These are phyloP conservation scores for Nesoenas mayeri DNA, from an alignment of 2,113 vertebrate species.

Conservation along the genomic window DNA sequence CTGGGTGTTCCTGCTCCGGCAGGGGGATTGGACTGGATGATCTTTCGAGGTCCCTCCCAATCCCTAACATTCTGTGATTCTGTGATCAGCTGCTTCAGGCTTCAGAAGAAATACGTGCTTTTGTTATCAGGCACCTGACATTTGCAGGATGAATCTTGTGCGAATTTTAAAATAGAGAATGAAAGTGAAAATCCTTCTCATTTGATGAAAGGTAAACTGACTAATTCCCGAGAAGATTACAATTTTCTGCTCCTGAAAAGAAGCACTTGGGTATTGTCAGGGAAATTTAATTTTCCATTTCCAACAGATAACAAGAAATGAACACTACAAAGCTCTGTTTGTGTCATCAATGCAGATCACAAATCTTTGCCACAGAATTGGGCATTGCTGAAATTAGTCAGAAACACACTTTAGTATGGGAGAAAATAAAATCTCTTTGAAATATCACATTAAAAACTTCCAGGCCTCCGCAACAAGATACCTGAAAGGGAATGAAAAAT, in stretches of 20 bases:
- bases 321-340: not conserved
- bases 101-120: slow-evolving; percentile 25
- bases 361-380: not conserved
- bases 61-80: no score
- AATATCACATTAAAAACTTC: not conserved
- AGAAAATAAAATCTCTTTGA: not conserved
- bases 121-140: slow-evolving; percentile 37
- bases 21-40: no score
- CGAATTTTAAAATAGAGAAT: slow-evolving; percentile 50
- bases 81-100: not conserved
- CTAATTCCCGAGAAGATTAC: slow-evolving; percentile 30
- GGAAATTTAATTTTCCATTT: not conserved
- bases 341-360: not conserved
- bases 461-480: not conserved
- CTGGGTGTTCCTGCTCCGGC: no score
- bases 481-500: not conserved
- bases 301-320: not conserved
- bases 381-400: not conserved
- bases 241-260: slow-evolving; percentile 31
- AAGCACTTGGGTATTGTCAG: not conserved
- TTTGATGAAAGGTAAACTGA: slow-evolving; percentile 24
- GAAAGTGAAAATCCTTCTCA: slow-evolving; percentile 40
- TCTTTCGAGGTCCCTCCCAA: no score
- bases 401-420: not conserved
- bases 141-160: slow-evolving; percentile 32